phyloP scores from a whole-genome alignment of 2,797 vertebrate species.

The Sparidentex hasta region DNA sequence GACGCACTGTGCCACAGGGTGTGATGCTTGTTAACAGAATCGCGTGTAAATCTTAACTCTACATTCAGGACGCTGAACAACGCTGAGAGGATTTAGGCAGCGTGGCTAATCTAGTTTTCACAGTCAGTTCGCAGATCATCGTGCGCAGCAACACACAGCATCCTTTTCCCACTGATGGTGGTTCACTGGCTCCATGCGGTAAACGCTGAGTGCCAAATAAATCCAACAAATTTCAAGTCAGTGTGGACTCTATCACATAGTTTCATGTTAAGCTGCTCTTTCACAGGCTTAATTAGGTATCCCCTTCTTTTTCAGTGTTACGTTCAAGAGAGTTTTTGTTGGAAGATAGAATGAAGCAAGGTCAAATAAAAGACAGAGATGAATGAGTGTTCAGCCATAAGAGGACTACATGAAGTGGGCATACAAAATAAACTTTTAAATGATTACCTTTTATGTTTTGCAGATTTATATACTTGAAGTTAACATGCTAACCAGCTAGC shows the following conservation, averaged over 20 bases:
- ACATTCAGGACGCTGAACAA: conserved; percentile 40
- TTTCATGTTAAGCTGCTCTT: not conserved
- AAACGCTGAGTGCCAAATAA: conserved; percentile 1
- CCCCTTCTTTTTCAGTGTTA: not conserved
- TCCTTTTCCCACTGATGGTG: not conserved
- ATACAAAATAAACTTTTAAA: too few relatives aligned
- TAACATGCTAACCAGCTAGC: too few relatives aligned
- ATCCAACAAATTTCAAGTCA: not conserved
- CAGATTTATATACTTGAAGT: too few relatives aligned
- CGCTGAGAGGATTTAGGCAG: conserved; percentile 16
- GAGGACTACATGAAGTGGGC: too few relatives aligned
- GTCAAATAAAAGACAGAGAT: not conserved
- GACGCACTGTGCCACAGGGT: conserved; percentile 20
- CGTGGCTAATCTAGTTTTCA: conserved; percentile 36
- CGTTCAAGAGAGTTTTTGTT: not conserved
- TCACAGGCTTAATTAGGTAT: not conserved
- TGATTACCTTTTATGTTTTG: too few relatives aligned
- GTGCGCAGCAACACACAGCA: conserved; percentile 1
- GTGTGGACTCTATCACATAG: not conserved
- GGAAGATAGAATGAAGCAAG: not conserved
- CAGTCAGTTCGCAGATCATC: conserved; percentile 37
- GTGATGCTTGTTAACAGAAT: conserved; percentile 30
- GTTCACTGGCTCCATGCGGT: not conserved
- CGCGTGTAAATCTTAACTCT: conserved; percentile 29
- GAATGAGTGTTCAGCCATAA: not conserved